phyloP scores from a whole-genome alignment of 2,113 vertebrate species.

The Cisticola juncidis region DNA sequence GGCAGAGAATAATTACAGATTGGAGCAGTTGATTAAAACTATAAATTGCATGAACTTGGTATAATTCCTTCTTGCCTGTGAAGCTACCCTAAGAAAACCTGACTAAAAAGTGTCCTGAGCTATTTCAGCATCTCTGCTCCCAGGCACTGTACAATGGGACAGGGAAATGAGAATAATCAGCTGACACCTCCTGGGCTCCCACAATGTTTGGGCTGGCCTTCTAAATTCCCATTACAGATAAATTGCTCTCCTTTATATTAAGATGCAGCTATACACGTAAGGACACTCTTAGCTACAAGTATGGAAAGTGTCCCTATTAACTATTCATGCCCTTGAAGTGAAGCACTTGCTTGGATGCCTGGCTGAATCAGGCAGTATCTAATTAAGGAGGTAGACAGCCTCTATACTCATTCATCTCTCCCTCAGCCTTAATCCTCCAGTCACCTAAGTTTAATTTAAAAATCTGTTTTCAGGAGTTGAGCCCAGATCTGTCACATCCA shows the following conservation, averaged over 20 bases:
- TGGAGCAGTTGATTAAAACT: conserved; percentile 2
- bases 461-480: conserved; percentile 30
- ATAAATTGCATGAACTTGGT: neutral
- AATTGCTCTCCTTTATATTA: neutral
- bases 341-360: conserved; percentile 29
- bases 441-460: conserved; percentile 44
- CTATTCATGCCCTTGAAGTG: conserved; percentile 26
- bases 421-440: conserved; percentile 15
- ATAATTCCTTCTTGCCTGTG: neutral
- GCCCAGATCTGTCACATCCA: neutral
- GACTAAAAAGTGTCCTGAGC: neutral
- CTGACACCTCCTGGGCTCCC: neutral
- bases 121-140: neutral
- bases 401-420: neutral
- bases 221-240: neutral
- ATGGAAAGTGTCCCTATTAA: conserved; percentile 8
- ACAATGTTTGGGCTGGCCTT: neutral
- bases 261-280: neutral
- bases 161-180: neutral
- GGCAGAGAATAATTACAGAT: neutral
- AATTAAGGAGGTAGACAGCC: conserved; percentile 43
- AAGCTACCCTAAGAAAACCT: neutral
- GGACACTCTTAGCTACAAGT: neutral
- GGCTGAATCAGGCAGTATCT: conserved; percentile 34
- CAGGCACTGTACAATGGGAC: neutral